Conservation (phyloP, 2,888 invertebrate genomes). For the Pomacea canaliculata region DNA sequence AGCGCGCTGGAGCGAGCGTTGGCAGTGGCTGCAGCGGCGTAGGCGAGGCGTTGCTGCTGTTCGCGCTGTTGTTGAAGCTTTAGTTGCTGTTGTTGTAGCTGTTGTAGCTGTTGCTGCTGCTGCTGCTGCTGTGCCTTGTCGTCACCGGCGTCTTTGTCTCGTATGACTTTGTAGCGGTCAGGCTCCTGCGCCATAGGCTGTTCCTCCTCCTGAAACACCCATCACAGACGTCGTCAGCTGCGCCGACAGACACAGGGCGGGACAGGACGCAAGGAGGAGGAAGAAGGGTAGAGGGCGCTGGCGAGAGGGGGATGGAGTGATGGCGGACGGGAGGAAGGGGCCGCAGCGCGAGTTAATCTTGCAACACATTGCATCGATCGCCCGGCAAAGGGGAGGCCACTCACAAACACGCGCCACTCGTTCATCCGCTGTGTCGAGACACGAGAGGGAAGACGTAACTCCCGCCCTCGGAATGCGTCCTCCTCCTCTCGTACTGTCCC, state of each 20-base stretch:
- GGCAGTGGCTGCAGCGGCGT: conserved; percentile 24
- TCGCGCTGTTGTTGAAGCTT: conserved; percentile 31
- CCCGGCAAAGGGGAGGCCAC: neutral
- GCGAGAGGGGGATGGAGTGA: neutral
- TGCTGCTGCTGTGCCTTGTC: conserved; percentile 16
- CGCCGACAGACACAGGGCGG: neutral
- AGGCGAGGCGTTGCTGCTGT: conserved; percentile 37
- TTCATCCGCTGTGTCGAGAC: neutral
- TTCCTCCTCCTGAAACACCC: conserved; percentile 9
- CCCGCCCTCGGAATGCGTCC: too few species aligned
- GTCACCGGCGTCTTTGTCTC: conserved; percentile 36
- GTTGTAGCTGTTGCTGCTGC: conserved; percentile 13
- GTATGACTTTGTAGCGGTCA: conserved; percentile 45
- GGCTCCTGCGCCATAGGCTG: conserved; percentile 59
- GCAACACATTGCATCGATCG: conserved; percentile 7
- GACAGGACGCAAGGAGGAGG: neutral
- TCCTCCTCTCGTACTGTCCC: too few species aligned
- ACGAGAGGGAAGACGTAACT: too few species aligned
- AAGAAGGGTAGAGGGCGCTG: neutral
- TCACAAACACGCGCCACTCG: neutral
- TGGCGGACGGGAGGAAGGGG: neutral
- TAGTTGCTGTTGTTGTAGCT: conserved; percentile 17
- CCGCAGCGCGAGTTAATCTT: conserved; percentile 10
- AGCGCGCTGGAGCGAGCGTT: conserved; percentile 3
- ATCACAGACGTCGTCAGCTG: neutral